phyloP scores from a whole-genome alignment of 2,888 invertebrate genomes.

The Limnephilus auricula region DNA sequence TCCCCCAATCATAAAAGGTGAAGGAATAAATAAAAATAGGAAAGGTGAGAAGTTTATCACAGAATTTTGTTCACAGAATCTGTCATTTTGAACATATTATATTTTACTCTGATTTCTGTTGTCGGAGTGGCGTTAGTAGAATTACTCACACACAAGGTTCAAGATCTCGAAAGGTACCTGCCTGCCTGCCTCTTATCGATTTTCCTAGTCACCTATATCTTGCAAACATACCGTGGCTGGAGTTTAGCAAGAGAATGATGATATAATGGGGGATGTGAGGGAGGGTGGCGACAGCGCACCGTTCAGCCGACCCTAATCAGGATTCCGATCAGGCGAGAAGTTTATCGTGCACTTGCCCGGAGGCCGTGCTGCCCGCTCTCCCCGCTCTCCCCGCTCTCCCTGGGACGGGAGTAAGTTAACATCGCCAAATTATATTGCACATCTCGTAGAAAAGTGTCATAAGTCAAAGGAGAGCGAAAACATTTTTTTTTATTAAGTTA shows the following conservation, averaged over 20 bases:
- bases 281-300: neutral
- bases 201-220: neutral
- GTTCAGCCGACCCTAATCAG: conserved; percentile 56
- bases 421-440: neutral
- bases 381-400: neutral
- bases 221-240: neutral
- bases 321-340: conserved; percentile 63
- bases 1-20: too few relatives aligned
- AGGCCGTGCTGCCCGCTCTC: conserved; percentile 17
- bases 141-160: neutral
- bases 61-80: too few relatives aligned
- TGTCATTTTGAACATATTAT: too few relatives aligned
- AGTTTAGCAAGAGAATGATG: conserved; percentile 3
- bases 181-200: neutral
- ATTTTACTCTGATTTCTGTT: too few relatives aligned
- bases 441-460: too few relatives aligned
- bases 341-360: conserved; percentile 58
- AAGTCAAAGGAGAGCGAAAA: too few relatives aligned
- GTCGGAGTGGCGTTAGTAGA: neutral
- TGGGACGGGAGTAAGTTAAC: neutral
- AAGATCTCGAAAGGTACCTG: neutral
- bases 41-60: too few relatives aligned
- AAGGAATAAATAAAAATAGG: too few relatives aligned
- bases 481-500: too few relatives aligned
- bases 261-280: neutral